Base-by-base conservation (phyloP, 2,797 vertebrate genomes). In the Siniperca obscura region DNA sequence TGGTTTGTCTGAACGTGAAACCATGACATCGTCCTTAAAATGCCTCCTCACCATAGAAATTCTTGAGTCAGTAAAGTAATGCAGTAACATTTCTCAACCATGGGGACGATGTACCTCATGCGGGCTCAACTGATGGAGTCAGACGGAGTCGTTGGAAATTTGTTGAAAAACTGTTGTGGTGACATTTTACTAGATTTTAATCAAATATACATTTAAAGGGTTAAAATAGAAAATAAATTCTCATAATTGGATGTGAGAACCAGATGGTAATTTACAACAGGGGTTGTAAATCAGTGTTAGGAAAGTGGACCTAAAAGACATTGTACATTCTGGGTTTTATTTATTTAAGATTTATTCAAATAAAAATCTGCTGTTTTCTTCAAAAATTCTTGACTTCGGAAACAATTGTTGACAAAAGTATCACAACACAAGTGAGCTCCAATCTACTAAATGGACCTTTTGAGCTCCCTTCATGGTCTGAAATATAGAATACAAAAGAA, bases 1-100 rank as follows among this genome's bases (percentile, higher is more conserved):
- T 85, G 76, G 5, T 86, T 77, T 83, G 64, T 81, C 46, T 87
- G 69, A 65, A 72, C 27, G 1, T 81, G 85, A 93, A 90, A 91
- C 81, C 38, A 76, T 88, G 77, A 86, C 80, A 76, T 82, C 40
- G 75, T 73, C 74, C 76, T 86, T 76, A 81, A 87, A 83, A 83
- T 62, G n/a, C 75, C 64, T 84, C 57, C 52, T 89, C 42, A 64
- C 42, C 69, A 50, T 67, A 78, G 48, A 89, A 74, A 90, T 78
- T 21, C 42, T 70, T 12, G 50, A 77, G 38, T 86, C 75, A 22
- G 36, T 38, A 16, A 36, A 66, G 66, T 69, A 25, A 57, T 67
- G 76, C 64, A 25, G 36, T 17, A 40, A n/a, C 10, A 66, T 61
- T 56, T 67, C 21, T 50, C 42, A 36, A n/a, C 46, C 36, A 2